Conservation (phyloP, 92 coral and sea anemone genomes). For the Pocillopora meandrina region DNA sequence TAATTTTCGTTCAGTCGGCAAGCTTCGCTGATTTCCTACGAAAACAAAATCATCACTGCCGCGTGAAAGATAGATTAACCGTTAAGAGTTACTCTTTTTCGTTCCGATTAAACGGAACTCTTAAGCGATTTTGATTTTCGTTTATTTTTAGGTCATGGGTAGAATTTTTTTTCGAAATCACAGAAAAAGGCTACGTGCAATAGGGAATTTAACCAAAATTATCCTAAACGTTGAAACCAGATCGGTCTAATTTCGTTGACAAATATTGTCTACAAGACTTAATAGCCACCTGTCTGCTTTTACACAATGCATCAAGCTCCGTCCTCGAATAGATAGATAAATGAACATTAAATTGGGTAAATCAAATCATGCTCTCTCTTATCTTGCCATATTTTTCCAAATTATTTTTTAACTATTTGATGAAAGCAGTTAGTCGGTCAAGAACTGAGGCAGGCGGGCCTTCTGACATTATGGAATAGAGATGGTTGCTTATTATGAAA, state of each 20-base stretch:
- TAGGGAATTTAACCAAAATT: background rate
- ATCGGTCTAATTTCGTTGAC: background rate
- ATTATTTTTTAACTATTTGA: background rate
- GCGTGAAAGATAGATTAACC: background rate
- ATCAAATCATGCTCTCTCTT: background rate
- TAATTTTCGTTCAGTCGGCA: background rate
- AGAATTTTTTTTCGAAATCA: too few species aligned
- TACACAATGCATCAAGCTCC: background rate
- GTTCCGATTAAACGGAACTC: too few species aligned
- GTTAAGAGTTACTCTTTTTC: background rate
- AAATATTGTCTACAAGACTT: background rate
- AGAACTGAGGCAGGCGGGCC: background rate
- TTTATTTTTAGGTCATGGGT: background rate
- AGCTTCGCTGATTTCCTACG: too few species aligned
- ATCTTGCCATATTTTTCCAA: background rate
- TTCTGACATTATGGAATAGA: background rate
- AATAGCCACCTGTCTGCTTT: background rate
- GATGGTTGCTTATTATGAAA: background rate
- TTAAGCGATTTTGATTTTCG: background rate
- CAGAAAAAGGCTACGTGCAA: background rate
- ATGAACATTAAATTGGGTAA: background rate
- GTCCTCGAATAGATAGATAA: background rate
- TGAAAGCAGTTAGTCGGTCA: background rate
- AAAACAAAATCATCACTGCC: too few species aligned
- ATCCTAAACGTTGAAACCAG: background rate